These are phyloP conservation scores for Pasiphila rectangulata DNA, from an alignment of 2,888 invertebrate genomes.

Conservation along the genomic window DNA sequence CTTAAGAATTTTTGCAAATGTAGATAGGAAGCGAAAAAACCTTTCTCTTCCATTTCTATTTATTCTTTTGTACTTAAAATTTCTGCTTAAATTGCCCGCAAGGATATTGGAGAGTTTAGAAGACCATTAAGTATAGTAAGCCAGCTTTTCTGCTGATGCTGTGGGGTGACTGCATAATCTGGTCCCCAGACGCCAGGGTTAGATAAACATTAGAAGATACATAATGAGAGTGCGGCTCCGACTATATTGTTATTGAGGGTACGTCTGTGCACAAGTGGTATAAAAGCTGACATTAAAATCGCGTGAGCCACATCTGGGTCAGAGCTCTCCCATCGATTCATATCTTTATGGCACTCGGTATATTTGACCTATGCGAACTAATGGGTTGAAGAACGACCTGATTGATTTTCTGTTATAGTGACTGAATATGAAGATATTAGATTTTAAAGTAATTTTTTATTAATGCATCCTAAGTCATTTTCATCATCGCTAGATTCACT, in stretches of 20 bases:
- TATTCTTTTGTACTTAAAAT: too few species aligned
- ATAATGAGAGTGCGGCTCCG: slow-evolving; percentile 24
- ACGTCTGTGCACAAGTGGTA: slow-evolving; percentile 21
- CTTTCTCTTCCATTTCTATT: too few species aligned
- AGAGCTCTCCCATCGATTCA: slow-evolving; percentile 21
- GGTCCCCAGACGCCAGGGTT: slow-evolving; percentile 38
- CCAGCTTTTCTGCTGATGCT: slow-evolving; percentile 14
- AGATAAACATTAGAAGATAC: slow-evolving; percentile 33
- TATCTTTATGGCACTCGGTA: slow-evolving; percentile 17
- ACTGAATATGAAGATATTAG: too few species aligned
- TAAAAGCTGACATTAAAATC: slow-evolving; percentile 23
- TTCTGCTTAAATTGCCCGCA: too few species aligned
- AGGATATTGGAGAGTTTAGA: background rate
- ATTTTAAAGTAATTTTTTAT: too few species aligned
- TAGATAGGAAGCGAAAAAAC: too few species aligned
- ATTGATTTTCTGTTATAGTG: slow-evolving; percentile 8
- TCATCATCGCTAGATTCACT: too few species aligned
- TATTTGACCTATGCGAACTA: slow-evolving; percentile 8
- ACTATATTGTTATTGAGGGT: slow-evolving; percentile 28
- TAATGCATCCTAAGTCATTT: too few species aligned
- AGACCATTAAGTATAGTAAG: background rate
- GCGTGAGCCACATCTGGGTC: slow-evolving; percentile 22
- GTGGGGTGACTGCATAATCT: slow-evolving; percentile 46
- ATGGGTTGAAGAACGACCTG: slow-evolving; percentile 5
- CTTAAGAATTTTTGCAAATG: too few species aligned